Evolutionary conservation across 92 coral and sea anemone species (phyloP).

Genomic region (Actinostola sp.): DNA sequence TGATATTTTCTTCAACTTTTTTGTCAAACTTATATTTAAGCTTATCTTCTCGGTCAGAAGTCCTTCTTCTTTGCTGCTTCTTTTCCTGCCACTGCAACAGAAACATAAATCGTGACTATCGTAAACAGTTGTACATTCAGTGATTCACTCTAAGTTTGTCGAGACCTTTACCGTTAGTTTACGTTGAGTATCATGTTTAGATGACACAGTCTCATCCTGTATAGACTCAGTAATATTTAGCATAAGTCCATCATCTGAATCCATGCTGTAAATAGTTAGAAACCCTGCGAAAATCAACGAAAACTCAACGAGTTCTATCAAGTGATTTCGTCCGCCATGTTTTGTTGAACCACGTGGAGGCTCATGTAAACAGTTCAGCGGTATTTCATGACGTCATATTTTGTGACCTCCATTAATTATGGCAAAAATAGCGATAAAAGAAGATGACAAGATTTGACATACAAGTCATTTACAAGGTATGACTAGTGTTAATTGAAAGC

Average conservation of each 20-base stretch:
- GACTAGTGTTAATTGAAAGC: no score
- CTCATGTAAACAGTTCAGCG: no score
- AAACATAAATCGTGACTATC: not conserved
- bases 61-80: not conserved
- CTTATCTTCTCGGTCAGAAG: not conserved
- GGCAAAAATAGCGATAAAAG: no score
- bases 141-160: no score
- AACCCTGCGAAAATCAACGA: not conserved
- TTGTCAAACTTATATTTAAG: not conserved
- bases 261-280: slow-evolving; percentile 1
- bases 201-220: slow-evolving; percentile 6
- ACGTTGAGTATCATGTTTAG: not conserved
- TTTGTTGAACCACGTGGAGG: slow-evolving; percentile 32
- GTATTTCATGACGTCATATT: no score
- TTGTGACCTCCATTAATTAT: no score
- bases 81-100: slow-evolving; percentile 15
- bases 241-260: slow-evolving; percentile 47
- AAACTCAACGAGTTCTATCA: not conserved
- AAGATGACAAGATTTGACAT: no score
- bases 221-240: slow-evolving; percentile 21
- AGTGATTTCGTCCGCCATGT: slow-evolving; percentile 34
- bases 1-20: not conserved
- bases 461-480: no score
- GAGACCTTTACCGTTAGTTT: not conserved
- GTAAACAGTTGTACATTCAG: not conserved